Conservation (phyloP, 2,888 invertebrate genomes). For the Tridacna crocea region DNA sequence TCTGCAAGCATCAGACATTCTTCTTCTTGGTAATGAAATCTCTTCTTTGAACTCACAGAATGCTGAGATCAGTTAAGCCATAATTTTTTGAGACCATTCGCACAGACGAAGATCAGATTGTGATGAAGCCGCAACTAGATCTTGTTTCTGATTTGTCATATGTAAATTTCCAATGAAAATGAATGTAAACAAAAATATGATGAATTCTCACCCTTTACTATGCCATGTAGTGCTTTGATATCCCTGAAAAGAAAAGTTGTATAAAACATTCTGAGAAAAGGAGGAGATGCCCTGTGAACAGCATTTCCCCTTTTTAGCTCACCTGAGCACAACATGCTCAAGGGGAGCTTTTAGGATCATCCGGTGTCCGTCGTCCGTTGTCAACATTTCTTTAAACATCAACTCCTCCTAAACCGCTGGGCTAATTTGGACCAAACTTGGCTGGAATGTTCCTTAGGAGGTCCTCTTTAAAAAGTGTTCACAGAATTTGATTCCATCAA, state of each 20-base stretch:
- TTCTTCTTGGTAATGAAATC: conserved; percentile 71
- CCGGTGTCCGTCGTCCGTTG: no score
- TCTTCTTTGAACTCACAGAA: background rate
- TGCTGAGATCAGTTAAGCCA: background rate
- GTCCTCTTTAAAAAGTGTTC: no score
- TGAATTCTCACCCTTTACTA: background rate
- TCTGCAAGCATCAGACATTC: conserved; percentile 77
- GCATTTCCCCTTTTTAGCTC: background rate
- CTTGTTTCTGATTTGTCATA: background rate
- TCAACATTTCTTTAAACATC: no score
- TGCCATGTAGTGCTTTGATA: background rate
- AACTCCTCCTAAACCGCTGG: no score
- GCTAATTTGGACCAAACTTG: no score
- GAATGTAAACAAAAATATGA: background rate
- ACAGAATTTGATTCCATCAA: no score
- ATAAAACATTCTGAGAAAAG: background rate
- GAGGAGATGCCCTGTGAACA: background rate
- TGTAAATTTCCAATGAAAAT: background rate
- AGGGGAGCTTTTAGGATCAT: no score
- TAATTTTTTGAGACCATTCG: no score
- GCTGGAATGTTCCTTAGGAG: no score
- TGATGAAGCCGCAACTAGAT: no score
- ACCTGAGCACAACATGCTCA: background rate
- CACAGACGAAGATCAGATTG: no score
- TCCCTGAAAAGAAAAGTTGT: background rate